phyloP scores from a whole-genome alignment of 2,888 invertebrate species.

The Ametastegia equiseti region DNA sequence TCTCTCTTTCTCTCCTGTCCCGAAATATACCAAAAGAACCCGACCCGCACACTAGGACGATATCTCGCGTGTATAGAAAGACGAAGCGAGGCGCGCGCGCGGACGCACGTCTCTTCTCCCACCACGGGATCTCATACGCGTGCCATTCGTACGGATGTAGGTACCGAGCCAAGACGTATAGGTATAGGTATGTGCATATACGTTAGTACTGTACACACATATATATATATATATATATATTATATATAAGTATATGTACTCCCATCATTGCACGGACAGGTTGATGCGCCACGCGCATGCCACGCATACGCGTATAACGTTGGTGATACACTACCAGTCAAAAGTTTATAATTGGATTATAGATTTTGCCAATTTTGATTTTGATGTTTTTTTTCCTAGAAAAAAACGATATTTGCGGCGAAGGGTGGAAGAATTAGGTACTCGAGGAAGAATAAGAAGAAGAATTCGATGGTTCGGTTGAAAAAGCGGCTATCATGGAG shows the following conservation, averaged over 20 bases:
- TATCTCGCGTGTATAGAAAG: neutral
- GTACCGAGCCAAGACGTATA: neutral
- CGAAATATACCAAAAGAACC: constrained; percentile 15
- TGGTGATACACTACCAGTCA: neutral
- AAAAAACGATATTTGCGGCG: neutral
- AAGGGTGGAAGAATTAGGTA: too few species aligned
- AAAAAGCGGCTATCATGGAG: too few species aligned
- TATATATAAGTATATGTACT: too few species aligned
- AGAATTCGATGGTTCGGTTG: too few species aligned
- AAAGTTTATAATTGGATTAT: neutral
- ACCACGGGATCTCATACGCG: constrained; percentile 51
- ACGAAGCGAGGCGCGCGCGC: constrained; percentile 44
- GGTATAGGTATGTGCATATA: too few species aligned
- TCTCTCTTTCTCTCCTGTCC: constrained; percentile 7
- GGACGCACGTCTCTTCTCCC: constrained; percentile 53
- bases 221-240: too few species aligned
- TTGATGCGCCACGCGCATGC: constrained; percentile 39
- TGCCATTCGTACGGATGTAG: constrained; percentile 52
- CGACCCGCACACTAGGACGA: neutral
- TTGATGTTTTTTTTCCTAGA: neutral
- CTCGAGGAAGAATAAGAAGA: too few species aligned
- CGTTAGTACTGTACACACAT: too few species aligned
- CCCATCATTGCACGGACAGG: constrained; percentile 30
- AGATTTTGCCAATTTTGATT: neutral
- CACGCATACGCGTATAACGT: neutral